Percentiles rank a stretch among this genome's conserved stretches.
Conservation (phyloP, 1,140 invertebrate species). For the Drosophila pruinosa region DNA sequence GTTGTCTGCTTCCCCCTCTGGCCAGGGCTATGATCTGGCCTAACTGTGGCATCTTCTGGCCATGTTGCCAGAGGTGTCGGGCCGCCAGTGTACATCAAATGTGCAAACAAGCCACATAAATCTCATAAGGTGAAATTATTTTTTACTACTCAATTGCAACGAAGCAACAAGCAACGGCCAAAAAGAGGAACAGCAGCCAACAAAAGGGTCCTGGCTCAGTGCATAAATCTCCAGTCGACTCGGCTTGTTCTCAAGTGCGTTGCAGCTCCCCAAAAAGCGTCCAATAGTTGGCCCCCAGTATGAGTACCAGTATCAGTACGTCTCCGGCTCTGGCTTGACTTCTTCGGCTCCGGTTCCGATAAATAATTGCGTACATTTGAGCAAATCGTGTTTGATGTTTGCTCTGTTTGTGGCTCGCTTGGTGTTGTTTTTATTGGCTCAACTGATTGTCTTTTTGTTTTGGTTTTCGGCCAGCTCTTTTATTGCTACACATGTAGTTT, state of each 20-base stretch:
- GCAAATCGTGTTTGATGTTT: conserved; percentile 82
- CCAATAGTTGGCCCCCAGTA: conserved; percentile 2
- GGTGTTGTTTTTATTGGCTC: conserved; percentile 53
- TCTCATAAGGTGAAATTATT: conserved; percentile 78
- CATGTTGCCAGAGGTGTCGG: conserved; percentile 58
- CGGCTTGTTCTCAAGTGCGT: conserved; percentile 59
- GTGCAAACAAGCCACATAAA: conserved; percentile 81
- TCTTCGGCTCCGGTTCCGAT: conserved; percentile 53
- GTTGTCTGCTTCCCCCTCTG: background rate
- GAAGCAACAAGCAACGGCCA: conserved; percentile 18
- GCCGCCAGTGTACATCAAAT: conserved; percentile 76
- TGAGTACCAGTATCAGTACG: background rate
- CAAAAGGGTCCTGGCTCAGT: conserved; percentile 44
- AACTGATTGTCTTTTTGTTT: conserved; percentile 53
- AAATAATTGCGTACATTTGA: conserved; percentile 82
- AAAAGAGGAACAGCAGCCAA: conserved; percentile 25
- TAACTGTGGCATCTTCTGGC: conserved; percentile 30
- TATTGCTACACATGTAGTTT: conserved; percentile 80
- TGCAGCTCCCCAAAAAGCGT: conserved; percentile 1
- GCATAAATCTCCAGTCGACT: conserved; percentile 53
- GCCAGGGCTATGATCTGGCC: conserved; percentile 3
- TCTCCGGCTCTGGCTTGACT: background rate
- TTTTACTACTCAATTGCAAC: conserved; percentile 80
- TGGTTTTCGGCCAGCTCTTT: conserved; percentile 65
- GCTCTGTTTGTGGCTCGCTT: conserved; percentile 54